Base-by-base conservation (phyloP, 2,797 vertebrate genomes). In the Melanitta fusca region DNA sequence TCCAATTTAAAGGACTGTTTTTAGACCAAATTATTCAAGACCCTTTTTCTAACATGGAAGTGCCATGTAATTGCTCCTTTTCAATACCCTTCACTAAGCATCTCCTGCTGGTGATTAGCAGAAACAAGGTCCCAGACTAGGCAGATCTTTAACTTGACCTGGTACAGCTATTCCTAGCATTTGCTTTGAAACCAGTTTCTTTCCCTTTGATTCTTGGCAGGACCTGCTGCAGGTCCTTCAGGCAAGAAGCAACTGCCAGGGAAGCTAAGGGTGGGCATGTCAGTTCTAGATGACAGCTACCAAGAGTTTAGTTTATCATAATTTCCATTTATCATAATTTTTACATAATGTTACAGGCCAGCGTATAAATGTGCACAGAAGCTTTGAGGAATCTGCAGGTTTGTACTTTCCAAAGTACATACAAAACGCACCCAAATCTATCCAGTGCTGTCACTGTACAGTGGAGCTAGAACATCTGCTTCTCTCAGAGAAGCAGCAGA, bases 291-390 rank as follows among this genome's bases (percentile, higher is more conserved):
- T 39, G 61, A 74, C 32, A 87, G 36, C 38, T 3, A 79, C 21
- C 5, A 89, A 64, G 24, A 88, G 58, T 36, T 91, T 22, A 62
- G 24, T 34, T 80, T 64, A 70, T 53, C 20, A 57, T 9, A 0
- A 0, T 17, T 93, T 68, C 43, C 43, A 43, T 34, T 80, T 64
- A 70, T 53, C 20, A 54, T 10, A 0, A 0, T 19, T 93, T 68
- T 86, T 51, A 69, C 12, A 10, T 10, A 38, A 54, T 1, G 7
- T 7, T 43, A 69, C 8, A 83, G 64, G 51, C 11, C 61, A 54
- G 36, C 4, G 11, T 25, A 69, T 5, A 78, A 61, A 74, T 4
- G 20, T 2, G 28, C 20, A 38, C 0, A 2, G 41, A 77, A 88
- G 17, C 71, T 82, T 54, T 86, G 47, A 82, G 57, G 57, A 57